Evolutionary conservation across 2,888 invertebrate genomes (phyloP).

Genomic region (Andricus quercusramuli): DNA sequence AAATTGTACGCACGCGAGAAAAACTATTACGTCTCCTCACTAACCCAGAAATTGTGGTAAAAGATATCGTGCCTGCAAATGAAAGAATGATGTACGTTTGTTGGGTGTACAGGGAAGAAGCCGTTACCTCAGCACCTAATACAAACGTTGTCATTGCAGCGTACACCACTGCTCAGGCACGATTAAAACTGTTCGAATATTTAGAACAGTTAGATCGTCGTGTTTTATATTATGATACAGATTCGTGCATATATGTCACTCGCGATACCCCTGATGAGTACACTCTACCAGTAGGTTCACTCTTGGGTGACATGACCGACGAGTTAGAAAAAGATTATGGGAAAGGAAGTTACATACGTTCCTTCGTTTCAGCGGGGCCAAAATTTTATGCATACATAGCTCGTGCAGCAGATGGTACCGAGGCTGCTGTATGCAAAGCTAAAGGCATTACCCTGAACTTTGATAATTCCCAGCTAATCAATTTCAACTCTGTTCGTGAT

Average conservation of each 20-base stretch:
- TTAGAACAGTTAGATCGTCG: too few relatives aligned
- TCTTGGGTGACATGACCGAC: constrained; percentile 46
- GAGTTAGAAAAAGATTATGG: constrained; percentile 38
- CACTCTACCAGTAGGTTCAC: too few relatives aligned
- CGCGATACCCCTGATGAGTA: too few relatives aligned
- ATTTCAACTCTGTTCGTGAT: neutral
- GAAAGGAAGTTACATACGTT: constrained; percentile 38
- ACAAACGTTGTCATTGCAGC: constrained; percentile 44
- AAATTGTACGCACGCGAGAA: neutral
- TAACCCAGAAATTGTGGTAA: too few relatives aligned
- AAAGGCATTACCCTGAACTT: constrained; percentile 28
- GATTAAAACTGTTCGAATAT: too few relatives aligned
- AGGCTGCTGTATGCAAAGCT: neutral
- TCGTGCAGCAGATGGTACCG: neutral
- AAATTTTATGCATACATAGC: constrained; percentile 47
- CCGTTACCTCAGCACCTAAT: neutral
- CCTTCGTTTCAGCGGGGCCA: constrained; percentile 37
- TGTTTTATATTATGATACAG: too few relatives aligned
- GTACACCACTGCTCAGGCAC: too few relatives aligned
- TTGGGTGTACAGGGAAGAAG: constrained; percentile 6
- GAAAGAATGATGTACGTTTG: too few relatives aligned
- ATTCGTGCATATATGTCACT: too few relatives aligned
- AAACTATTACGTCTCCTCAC: constrained; percentile 11
- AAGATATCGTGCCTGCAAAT: too few relatives aligned
- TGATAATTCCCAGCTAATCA: constrained; percentile 21